A percentile compares a stretch with the other conserved stretches of the same genome.
phyloP scores from a whole-genome alignment of 2,113 vertebrate genomes.

The Strix uralensis region DNA sequence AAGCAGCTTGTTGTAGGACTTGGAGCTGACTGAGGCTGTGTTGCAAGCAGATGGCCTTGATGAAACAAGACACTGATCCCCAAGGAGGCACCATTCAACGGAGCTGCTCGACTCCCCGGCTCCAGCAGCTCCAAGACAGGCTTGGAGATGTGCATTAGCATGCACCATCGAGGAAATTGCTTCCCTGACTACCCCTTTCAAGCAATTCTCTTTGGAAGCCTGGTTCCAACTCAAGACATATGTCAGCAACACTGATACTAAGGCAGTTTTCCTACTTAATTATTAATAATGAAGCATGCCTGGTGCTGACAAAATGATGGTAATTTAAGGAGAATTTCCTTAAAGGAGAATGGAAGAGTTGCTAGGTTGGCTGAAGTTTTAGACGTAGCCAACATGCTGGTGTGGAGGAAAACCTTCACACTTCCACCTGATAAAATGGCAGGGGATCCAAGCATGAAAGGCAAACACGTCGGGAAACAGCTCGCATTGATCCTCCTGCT shows the following conservation, averaged over 20 bases:
- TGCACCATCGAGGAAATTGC: background rate
- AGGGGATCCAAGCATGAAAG: background rate
- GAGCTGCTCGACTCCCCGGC: background rate
- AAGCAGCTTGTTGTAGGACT: constrained; percentile 19
- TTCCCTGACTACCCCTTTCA: background rate
- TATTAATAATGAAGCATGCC: background rate
- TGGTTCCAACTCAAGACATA: background rate
- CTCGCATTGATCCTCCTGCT: background rate
- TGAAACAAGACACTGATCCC: constrained; percentile 42
- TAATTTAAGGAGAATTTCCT: background rate
- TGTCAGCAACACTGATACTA: background rate
- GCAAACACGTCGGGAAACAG: rapidly evolving
- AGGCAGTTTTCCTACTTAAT: background rate
- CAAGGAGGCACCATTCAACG: background rate
- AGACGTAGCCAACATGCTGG: background rate
- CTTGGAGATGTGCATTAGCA: background rate
- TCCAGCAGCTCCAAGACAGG: constrained; percentile 1
- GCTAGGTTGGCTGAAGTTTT: background rate
- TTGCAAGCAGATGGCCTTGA: constrained; percentile 46
- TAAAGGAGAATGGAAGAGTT: background rate
- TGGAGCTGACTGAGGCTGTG: background rate
- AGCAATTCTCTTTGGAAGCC: background rate
- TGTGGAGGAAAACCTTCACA: background rate
- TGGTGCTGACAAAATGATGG: background rate
- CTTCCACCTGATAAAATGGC: background rate